phyloP scores from a whole-genome alignment of 2,113 vertebrate species.

The Ancistrus triradiatus region DNA sequence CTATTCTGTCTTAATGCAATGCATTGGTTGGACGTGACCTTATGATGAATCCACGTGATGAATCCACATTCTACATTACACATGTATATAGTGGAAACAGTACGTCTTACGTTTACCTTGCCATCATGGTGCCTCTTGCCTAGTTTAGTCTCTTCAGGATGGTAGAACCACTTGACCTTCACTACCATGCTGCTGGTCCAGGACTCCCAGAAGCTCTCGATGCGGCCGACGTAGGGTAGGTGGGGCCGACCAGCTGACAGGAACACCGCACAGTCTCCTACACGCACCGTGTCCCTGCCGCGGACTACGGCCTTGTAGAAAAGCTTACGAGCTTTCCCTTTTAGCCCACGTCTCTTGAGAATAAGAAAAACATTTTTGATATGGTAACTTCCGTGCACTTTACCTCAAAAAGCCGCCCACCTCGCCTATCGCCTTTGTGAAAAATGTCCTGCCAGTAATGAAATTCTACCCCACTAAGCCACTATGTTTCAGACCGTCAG shows the following conservation, averaged over 20 bases:
- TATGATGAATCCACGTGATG: too few relatives aligned
- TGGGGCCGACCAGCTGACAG: conserved; percentile 89
- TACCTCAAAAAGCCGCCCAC: too few relatives aligned
- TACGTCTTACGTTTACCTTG: too few relatives aligned
- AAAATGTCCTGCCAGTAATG: too few relatives aligned
- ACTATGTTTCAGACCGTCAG: too few relatives aligned
- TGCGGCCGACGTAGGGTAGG: conserved; percentile 92
- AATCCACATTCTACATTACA: too few relatives aligned
- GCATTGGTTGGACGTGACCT: too few relatives aligned
- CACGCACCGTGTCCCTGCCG: conserved; percentile 84
- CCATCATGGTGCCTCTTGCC: conserved; percentile 89
- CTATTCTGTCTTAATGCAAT: too few relatives aligned
- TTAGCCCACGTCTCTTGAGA: conserved; percentile 87
- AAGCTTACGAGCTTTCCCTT: conserved; percentile 92
- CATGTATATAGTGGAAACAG: too few relatives aligned
- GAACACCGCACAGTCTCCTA: conserved; percentile 96
- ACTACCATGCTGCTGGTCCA: conserved; percentile 98
- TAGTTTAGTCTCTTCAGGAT: conserved; percentile 92
- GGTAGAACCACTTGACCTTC: conserved; percentile 98
- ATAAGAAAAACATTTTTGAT: conserved; percentile 23
- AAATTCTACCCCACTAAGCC: too few relatives aligned
- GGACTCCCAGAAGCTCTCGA: conserved; percentile 97
- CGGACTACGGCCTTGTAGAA: conserved; percentile 96
- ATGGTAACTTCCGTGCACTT: too few relatives aligned
- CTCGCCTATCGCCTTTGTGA: too few relatives aligned